Evolutionary conservation across 2,888 invertebrate genomes (phyloP).

Genomic region (Drosophila neotestacea): DNA sequence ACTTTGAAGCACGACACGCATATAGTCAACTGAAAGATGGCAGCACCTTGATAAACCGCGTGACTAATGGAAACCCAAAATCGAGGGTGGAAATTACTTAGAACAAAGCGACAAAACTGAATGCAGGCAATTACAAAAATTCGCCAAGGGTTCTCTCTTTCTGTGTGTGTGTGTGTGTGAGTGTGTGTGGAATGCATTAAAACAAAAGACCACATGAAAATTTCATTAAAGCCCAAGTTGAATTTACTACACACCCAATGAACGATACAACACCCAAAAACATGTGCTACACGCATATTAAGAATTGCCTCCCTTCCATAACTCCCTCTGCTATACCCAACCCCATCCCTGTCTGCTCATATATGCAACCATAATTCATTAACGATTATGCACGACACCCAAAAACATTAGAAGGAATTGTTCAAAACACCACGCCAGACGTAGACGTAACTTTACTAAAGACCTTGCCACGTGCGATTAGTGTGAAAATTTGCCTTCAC

Average conservation of each 20-base stretch:
- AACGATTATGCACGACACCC: slow-evolving; percentile 77
- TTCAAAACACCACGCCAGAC: slow-evolving; percentile 9
- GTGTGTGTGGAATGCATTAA: slow-evolving; percentile 65
- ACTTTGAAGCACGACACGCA: slow-evolving; percentile 34
- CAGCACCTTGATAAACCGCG: slow-evolving; percentile 72
- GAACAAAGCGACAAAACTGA: slow-evolving; percentile 56
- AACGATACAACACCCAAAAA: slow-evolving; percentile 40
- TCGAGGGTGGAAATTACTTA: slow-evolving; percentile 54
- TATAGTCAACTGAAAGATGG: slow-evolving; percentile 44
- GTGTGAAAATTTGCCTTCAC: slow-evolving; percentile 63
- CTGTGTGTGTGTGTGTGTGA: not conserved
- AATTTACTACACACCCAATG: slow-evolving; percentile 35
- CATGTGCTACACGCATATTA: slow-evolving; percentile 72
- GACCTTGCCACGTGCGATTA: slow-evolving; percentile 48
- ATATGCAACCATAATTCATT: slow-evolving; percentile 72
- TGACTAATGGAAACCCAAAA: slow-evolving; percentile 66
- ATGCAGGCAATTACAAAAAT: slow-evolving; percentile 58
- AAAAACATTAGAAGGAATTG: slow-evolving; percentile 48
- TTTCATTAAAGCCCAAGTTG: slow-evolving; percentile 60
- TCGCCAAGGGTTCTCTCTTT: slow-evolving; percentile 21
- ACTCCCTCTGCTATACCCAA: not conserved
- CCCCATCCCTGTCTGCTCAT: slow-evolving; percentile 7
- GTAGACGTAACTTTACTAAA: slow-evolving; percentile 1
- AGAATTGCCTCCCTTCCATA: slow-evolving; percentile 3
- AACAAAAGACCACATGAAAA: slow-evolving; percentile 67